A percentile compares a stretch with the other conserved stretches of the same genome.
Evolutionary conservation across 30 jellyfish, hydroid and myxozoan species (phyloP).

Genomic region (Aurelia aurita complex sp. Pacific): DNA sequence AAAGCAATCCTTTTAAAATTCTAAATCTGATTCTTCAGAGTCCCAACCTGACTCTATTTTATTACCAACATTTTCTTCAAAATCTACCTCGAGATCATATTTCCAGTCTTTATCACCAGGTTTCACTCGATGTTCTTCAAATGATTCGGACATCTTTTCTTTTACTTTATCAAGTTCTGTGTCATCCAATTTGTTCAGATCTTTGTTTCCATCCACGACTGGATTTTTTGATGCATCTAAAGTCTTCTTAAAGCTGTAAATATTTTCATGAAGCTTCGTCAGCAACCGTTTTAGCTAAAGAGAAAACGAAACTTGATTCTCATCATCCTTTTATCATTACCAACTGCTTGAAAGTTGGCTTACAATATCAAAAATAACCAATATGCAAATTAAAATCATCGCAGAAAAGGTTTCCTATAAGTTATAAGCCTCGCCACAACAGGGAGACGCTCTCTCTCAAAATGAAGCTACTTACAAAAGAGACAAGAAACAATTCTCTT

Average conservation of each 20-base stretch:
- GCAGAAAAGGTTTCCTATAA: too few species aligned
- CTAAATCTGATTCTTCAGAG: slow-evolving; percentile 90
- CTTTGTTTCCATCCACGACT: slow-evolving; percentile 18
- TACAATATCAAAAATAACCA: too few species aligned
- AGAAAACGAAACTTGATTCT: too few species aligned
- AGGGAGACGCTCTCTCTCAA: too few species aligned
- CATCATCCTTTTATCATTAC: too few species aligned
- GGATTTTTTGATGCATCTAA: not conserved
- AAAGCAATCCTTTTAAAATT: slow-evolving; percentile 40
- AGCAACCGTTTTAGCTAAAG: slow-evolving; percentile 52
- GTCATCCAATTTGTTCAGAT: slow-evolving; percentile 82
- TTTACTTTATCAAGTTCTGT: slow-evolving; percentile 73
- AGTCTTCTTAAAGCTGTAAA: slow-evolving; percentile 16
- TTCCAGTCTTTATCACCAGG: slow-evolving; percentile 96
- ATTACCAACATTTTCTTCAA: slow-evolving; percentile 45
- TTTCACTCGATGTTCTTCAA: slow-evolving; percentile 79
- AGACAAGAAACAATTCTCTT: too few species aligned
- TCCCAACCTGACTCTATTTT: slow-evolving; percentile 90
- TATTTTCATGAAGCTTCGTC: slow-evolving; percentile 44
- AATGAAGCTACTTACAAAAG: too few species aligned
- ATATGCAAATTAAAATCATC: too few species aligned
- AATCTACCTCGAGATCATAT: slow-evolving; percentile 85
- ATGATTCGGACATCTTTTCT: slow-evolving; percentile 81
- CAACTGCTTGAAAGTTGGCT: too few species aligned
- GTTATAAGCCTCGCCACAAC: too few species aligned